phyloP scores from a whole-genome alignment of 2,888 invertebrate species.

The Amiota mariae region DNA sequence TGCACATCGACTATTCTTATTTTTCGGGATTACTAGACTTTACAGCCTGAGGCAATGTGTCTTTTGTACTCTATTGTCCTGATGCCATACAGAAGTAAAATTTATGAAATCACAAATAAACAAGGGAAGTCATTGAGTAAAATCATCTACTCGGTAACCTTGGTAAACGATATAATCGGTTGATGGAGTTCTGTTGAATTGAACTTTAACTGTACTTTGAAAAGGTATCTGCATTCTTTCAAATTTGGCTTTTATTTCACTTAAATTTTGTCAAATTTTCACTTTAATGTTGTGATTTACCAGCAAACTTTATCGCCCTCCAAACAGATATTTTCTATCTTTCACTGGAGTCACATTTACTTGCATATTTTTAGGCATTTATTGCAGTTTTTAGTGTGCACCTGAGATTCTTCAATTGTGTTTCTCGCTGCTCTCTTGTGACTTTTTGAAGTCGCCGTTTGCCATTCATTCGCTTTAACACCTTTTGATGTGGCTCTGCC shows the following conservation, averaged over 20 bases:
- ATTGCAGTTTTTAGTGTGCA: conserved; percentile 2
- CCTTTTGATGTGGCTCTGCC: neutral
- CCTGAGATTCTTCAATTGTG: neutral
- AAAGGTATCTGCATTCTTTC: too few species aligned
- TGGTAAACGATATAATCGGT: too few species aligned
- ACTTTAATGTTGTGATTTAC: conserved; percentile 19
- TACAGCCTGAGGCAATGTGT: too few species aligned
- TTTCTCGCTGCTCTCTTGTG: neutral
- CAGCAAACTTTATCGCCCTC: neutral
- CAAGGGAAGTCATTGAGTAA: too few species aligned
- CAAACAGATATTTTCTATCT: conserved; percentile 32
- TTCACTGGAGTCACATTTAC: neutral
- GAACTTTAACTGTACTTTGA: too few species aligned
- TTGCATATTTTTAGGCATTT: neutral
- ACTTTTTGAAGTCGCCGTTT: neutral
- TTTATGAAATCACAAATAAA: too few species aligned
- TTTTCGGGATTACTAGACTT: too few species aligned
- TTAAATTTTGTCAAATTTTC: conserved; percentile 9
- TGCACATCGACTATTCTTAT: too few species aligned
- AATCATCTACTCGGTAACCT: too few species aligned
- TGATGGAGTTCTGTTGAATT: too few species aligned
- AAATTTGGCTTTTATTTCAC: neutral
- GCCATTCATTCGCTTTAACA: neutral
- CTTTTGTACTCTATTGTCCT: too few species aligned
- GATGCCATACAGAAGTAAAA: too few species aligned